phyloP scores from a whole-genome alignment of 2,888 invertebrate species.

The Leucania comma region DNA sequence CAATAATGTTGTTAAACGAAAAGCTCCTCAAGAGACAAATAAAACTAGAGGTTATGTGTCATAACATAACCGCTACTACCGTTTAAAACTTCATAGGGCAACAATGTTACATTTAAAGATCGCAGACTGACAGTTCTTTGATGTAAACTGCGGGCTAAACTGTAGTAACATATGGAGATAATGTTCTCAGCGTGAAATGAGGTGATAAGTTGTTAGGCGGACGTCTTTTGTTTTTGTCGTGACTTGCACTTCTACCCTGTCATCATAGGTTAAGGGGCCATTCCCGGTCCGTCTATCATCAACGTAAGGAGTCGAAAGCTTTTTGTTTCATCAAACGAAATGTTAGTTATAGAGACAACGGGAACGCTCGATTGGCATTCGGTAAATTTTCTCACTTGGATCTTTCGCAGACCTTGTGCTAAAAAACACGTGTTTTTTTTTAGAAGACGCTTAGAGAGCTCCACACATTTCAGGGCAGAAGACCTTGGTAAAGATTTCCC shows the following conservation, averaged over 20 bases:
- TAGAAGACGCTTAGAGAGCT: too few species aligned
- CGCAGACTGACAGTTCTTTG: neutral
- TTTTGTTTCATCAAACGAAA: too few species aligned
- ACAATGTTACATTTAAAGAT: conserved; percentile 47
- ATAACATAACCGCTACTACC: conserved; percentile 23
- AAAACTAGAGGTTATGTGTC: conserved; percentile 24
- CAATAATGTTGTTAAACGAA: conserved; percentile 1
- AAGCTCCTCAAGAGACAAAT: conserved; percentile 27
- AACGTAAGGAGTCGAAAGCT: too few species aligned
- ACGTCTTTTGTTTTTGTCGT: neutral
- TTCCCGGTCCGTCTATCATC: too few species aligned
- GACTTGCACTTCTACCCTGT: neutral
- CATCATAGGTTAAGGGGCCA: neutral
- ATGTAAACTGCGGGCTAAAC: conserved; percentile 3
- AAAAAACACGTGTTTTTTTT: too few species aligned
- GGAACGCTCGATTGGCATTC: too few species aligned
- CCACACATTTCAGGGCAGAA: too few species aligned
- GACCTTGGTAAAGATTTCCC: too few species aligned
- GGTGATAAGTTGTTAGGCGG: neutral
- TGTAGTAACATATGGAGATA: neutral
- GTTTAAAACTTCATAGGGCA: conserved; percentile 37
- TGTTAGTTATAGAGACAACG: too few species aligned
- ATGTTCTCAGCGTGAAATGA: neutral
- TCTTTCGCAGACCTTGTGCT: too few species aligned
- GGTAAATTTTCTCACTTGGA: too few species aligned